Percentiles rank a stretch among this genome's conserved stretches.
Evolutionary conservation across 1,140 invertebrate genomes (phyloP).

Genomic region (Cryptotermes secundus): DNA sequence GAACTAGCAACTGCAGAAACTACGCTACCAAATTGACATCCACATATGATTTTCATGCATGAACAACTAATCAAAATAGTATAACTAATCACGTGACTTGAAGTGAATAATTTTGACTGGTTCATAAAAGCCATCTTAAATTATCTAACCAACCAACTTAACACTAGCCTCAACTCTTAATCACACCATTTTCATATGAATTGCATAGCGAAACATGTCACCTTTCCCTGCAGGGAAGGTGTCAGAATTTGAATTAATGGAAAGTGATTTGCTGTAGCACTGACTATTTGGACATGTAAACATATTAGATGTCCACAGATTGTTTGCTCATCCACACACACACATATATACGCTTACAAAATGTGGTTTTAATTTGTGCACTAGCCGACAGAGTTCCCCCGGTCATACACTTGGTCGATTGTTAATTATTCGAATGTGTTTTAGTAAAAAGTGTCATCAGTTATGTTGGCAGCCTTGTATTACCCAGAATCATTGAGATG

Average conservation of each 20-base stretch:
- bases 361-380: neutral
- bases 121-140: neutral
- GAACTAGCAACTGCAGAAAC: too few relatives aligned
- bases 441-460: neutral
- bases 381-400: neutral
- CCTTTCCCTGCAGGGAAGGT: neutral
- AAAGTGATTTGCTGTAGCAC: neutral
- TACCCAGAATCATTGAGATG: too few relatives aligned
- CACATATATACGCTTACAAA: neutral
- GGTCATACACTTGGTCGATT: neutral
- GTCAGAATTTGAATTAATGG: neutral
- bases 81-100: neutral
- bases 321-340: neutral
- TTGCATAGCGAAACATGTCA: neutral
- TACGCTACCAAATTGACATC: neutral
- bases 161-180: neutral
- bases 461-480: too few relatives aligned
- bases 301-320: neutral
- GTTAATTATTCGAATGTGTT: neutral
- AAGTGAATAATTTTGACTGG: neutral
- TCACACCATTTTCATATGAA: neutral
- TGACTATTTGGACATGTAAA: neutral
- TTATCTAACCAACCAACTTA: neutral
- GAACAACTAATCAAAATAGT: neutral
- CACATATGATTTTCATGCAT: too few relatives aligned